Evolutionary conservation across 2,888 invertebrate species (phyloP).

Genomic region (Aphrophora alni): DNA sequence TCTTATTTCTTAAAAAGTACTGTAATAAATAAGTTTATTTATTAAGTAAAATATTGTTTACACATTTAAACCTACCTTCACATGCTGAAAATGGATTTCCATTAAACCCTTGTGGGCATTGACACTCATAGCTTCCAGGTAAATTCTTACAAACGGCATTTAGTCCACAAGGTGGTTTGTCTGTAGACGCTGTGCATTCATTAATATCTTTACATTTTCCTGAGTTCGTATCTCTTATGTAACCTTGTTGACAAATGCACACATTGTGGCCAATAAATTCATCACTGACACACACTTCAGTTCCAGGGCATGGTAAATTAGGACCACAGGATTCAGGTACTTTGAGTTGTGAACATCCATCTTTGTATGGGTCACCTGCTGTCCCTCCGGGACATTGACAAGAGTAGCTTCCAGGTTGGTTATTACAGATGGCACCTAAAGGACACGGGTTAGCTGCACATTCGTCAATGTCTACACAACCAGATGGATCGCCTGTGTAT

Average conservation of each 20-base stretch:
- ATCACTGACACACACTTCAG: slow-evolving; percentile 85
- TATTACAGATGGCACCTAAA: slow-evolving; percentile 84
- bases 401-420: slow-evolving; percentile 82
- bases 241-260: slow-evolving; percentile 89
- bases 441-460: slow-evolving; percentile 83
- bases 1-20: too few species aligned
- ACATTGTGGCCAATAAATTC: slow-evolving; percentile 77
- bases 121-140: slow-evolving; percentile 92
- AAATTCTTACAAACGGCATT: slow-evolving; percentile 92
- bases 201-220: slow-evolving; percentile 85
- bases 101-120: slow-evolving; percentile 85
- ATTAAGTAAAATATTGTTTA: too few species aligned
- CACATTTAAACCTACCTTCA: slow-evolving; percentile 67
- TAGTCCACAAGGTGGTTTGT: slow-evolving; percentile 82
- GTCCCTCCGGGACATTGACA: slow-evolving; percentile 89
- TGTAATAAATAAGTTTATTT: too few species aligned
- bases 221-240: slow-evolving; percentile 74
- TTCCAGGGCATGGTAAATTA: slow-evolving; percentile 77
- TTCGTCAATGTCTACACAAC: slow-evolving; percentile 90
- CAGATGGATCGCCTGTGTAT: slow-evolving; percentile 74
- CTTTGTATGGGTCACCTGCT: slow-evolving; percentile 79
- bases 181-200: slow-evolving; percentile 78
- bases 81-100: slow-evolving; percentile 90
- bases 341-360: slow-evolving; percentile 70
- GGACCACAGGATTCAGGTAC: slow-evolving; percentile 70